Percentiles rank a stretch among this genome's conserved stretches.
These are phyloP conservation scores for Xenentodon cancila DNA, from an alignment of 2,797 vertebrate species.

Conservation along the genomic window DNA sequence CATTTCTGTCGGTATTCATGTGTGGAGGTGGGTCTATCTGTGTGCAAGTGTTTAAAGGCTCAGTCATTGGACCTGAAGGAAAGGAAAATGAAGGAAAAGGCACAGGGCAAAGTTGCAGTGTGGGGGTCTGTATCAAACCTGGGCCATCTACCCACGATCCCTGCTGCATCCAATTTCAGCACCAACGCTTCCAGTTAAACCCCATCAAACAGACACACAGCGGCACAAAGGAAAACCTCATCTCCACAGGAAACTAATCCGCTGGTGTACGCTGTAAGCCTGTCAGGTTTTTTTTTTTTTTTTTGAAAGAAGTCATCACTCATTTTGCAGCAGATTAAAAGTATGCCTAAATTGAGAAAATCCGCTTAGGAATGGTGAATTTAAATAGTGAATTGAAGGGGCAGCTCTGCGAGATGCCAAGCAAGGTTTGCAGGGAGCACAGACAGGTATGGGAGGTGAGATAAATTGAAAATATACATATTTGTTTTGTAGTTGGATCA, in stretches of 20 bases:
- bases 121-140: slow-evolving; percentile 94
- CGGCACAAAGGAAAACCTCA: slow-evolving; percentile 98
- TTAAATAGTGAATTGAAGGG: slow-evolving; percentile 90
- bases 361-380: slow-evolving; percentile 98
- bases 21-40: slow-evolving; percentile 11
- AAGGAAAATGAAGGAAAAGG: slow-evolving; percentile 66
- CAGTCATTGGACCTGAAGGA: slow-evolving; percentile 63
- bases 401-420: slow-evolving; percentile 67
- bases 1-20: slow-evolving; percentile 30
- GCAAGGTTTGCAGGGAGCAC: slow-evolving; percentile 56
- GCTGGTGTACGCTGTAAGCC: slow-evolving; percentile 95
- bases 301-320: slow-evolving; percentile 99
- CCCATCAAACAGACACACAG: slow-evolving; percentile 99
- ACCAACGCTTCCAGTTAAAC: slow-evolving; percentile 97
- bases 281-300: slow-evolving; percentile 84
- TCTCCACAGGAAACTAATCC: slow-evolving; percentile 99
- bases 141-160: slow-evolving; percentile 96
- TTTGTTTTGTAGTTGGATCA: slow-evolving; percentile 78
- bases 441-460: slow-evolving; percentile 78
- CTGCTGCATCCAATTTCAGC: slow-evolving; percentile 99
- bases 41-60: slow-evolving; percentile 57
- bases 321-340: slow-evolving; percentile 99
- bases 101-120: slow-evolving; percentile 84
- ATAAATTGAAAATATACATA: slow-evolving; percentile 82
- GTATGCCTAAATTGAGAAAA: slow-evolving; percentile 99